Percentiles rank a stretch among this genome's conserved stretches.
Conservation (phyloP, 1,140 invertebrate genomes). For the Oryctes rhinoceros region DNA sequence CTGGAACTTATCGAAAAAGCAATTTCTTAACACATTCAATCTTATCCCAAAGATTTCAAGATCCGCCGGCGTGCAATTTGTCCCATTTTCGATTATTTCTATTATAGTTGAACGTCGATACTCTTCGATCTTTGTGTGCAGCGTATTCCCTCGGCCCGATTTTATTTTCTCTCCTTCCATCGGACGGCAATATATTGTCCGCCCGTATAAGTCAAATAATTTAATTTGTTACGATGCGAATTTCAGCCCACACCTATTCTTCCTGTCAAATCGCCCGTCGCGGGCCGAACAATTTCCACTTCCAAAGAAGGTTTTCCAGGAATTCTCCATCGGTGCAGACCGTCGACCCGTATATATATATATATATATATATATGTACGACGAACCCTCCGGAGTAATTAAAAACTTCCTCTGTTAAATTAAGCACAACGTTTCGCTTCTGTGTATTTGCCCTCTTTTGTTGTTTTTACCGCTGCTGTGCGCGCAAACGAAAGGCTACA, state of each 20-base stretch:
- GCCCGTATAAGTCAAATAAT: slow-evolving; percentile 5
- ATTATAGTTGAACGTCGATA: slow-evolving; percentile 5
- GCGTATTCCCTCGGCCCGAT: neutral
- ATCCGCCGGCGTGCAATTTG: no score
- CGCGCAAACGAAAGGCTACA: neutral
- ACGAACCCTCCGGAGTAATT: slow-evolving; percentile 13
- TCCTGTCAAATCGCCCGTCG: neutral
- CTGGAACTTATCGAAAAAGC: no score
- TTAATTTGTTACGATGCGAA: slow-evolving; percentile 5
- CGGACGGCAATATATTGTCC: slow-evolving; percentile 1
- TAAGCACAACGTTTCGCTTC: slow-evolving; percentile 13
- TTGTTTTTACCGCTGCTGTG: neutral
- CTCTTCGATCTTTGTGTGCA: neutral
- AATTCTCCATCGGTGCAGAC: neutral
- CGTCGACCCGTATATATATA: slow-evolving; percentile 3
- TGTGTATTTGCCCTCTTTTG: neutral
- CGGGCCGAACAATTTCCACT: slow-evolving; percentile 12
- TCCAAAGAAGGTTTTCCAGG: neutral
- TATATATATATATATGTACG: neutral
- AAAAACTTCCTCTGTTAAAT: slow-evolving; percentile 22
- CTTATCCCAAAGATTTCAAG: no score
- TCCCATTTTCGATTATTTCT: neutral
- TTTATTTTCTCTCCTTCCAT: neutral
- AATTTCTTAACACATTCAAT: no score
- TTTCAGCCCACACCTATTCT: neutral